Conservation (phyloP, 2,888 invertebrate species). For the Drosophila rubida region DNA sequence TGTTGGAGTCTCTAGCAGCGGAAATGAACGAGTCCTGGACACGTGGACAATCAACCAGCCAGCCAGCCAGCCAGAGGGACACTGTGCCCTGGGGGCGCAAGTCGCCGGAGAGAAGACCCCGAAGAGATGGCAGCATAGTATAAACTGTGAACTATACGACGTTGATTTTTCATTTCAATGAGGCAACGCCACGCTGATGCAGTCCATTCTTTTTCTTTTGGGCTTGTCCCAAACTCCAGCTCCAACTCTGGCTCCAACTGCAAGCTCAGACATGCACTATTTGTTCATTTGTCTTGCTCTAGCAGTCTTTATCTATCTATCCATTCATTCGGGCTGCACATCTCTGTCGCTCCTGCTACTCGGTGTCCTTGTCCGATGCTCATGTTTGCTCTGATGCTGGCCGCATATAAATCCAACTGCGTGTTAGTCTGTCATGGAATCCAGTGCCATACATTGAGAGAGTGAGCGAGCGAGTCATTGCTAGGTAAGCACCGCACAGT, state of each 20-base stretch:
- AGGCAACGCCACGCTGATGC: conserved; percentile 3
- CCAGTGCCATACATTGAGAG: conserved; percentile 15
- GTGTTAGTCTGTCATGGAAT: conserved; percentile 61
- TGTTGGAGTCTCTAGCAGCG: conserved; percentile 55
- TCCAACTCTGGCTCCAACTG: not conserved
- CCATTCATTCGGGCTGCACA: conserved; percentile 16
- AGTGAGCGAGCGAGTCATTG: conserved; percentile 14
- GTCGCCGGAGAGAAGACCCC: not conserved
- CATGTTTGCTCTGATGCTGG: conserved; percentile 71
- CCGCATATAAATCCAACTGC: conserved; percentile 73
- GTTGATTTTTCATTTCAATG: conserved; percentile 76
- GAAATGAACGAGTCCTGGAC: conserved; percentile 53
- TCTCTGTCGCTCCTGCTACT: not conserved
- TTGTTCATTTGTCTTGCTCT: conserved; percentile 55
- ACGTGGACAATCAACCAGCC: conserved; percentile 5
- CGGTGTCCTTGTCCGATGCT: conserved; percentile 23
- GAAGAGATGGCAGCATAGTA: conserved; percentile 7
- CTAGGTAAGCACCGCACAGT: conserved; percentile 28
- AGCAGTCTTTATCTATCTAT: conserved; percentile 50
- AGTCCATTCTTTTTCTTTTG: conserved; percentile 13
- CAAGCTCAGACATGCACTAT: conserved; percentile 4
- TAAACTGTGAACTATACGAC: conserved; percentile 52
- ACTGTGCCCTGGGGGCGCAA: not conserved
- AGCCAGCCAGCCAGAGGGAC: not conserved
- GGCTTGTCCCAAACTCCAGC: not conserved